phyloP scores from a whole-genome alignment of 2,797 vertebrate genomes.

The Esox lucius region DNA sequence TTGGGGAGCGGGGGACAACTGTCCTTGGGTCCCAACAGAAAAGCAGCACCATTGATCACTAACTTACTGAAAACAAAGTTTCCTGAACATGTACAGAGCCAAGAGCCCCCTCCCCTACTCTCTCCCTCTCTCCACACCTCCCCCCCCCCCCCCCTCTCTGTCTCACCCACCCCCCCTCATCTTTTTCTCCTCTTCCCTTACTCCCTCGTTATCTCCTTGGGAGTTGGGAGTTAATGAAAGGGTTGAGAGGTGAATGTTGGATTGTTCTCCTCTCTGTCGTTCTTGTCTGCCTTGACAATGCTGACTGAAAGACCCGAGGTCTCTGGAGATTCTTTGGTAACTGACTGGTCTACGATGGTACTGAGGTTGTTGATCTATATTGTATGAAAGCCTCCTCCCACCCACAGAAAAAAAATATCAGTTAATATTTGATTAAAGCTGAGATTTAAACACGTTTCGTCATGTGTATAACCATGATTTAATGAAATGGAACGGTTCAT shows the following conservation, averaged over 20 bases:
- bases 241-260: no score
- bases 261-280: no score
- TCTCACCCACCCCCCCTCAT: not conserved
- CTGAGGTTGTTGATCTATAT: no score
- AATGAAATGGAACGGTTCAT: not conserved
- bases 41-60: slow-evolving; percentile 5
- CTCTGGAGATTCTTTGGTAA: no score
- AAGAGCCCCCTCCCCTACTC: slow-evolving; percentile 3
- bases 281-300: no score
- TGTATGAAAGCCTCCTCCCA: no score
- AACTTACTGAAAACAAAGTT: not conserved
- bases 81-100: not conserved
- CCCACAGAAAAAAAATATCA: not conserved
- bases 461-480: not conserved
- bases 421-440: slow-evolving; percentile 29
- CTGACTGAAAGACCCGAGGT: no score
- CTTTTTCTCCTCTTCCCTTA: no score
- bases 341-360: no score
- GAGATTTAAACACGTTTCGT: not conserved
- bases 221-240: no score
- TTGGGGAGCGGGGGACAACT: slow-evolving; percentile 23
- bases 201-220: no score
- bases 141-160: slow-evolving; percentile 9
- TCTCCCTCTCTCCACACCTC: slow-evolving; percentile 6
- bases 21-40: no score